phyloP scores from a whole-genome alignment of 2,888 invertebrate species.

The Chorisops tibialis region DNA sequence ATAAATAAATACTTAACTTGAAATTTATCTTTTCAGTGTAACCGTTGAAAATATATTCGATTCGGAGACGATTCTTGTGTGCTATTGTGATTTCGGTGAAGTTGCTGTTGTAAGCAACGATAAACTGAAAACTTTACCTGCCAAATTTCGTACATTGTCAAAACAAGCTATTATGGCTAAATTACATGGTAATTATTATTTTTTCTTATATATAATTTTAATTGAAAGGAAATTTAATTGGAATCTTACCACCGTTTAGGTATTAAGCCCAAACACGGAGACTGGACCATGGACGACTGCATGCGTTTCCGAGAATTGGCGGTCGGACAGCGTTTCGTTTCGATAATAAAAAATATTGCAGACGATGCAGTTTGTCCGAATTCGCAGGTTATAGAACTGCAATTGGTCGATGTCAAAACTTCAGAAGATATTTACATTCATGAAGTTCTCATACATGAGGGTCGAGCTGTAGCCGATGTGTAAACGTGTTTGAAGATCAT shows the following conservation, averaged over 20 bases:
- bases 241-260: constrained; percentile 45
- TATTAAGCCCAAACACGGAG: constrained; percentile 54
- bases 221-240: background rate
- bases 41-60: constrained; percentile 57
- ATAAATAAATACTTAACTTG: too few relatives aligned
- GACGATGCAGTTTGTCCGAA: constrained; percentile 60
- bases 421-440: constrained; percentile 66
- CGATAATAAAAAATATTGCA: constrained; percentile 62
- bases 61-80: constrained; percentile 54
- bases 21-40: constrained; percentile 49
- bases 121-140: constrained; percentile 57
- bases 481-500: background rate
- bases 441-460: constrained; percentile 61
- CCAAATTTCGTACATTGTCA: constrained; percentile 59
- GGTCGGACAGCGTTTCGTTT: constrained; percentile 66
- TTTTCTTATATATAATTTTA: constrained; percentile 19
- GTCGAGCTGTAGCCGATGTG: constrained; percentile 52
- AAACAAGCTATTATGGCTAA: constrained; percentile 66
- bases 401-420: constrained; percentile 68
- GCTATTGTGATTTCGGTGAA: constrained; percentile 65
- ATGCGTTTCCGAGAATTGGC: constrained; percentile 69
- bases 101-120: constrained; percentile 57
- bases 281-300: constrained; percentile 61
- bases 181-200: constrained; percentile 55
- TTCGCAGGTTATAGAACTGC: constrained; percentile 63